phyloP scores from a whole-genome alignment of 2,888 invertebrate genomes.

The Brachyopa scutellaris region DNA sequence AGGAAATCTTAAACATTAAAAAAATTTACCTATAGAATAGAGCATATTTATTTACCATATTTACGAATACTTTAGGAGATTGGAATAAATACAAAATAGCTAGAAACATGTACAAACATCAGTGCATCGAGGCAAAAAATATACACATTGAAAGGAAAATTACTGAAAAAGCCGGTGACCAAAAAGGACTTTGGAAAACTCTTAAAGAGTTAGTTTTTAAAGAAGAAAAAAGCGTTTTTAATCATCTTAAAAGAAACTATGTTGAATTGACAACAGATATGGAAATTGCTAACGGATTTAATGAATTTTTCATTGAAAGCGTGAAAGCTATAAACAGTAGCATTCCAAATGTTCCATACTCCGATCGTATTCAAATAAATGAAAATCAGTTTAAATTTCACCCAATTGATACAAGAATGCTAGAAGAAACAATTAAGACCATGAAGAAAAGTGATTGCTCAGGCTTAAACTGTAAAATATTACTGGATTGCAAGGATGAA shows the following conservation, averaged over 20 bases:
- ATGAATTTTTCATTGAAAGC: no score
- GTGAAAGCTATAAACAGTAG: not conserved
- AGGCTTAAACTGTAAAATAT: not conserved
- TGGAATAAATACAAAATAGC: not conserved
- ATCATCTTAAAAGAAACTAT: not conserved
- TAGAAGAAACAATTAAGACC: no score
- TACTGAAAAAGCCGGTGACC: not conserved
- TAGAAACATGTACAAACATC: not conserved
- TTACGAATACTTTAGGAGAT: not conserved
- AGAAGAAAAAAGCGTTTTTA: not conserved
- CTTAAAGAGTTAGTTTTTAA: not conserved
- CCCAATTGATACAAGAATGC: no score
- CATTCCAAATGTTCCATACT: not conserved
- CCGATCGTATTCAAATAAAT: not conserved
- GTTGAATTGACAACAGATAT: not conserved
- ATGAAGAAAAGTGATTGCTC: not conserved
- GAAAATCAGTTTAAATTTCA: not conserved
- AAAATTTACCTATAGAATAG: no score
- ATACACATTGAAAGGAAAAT: not conserved
- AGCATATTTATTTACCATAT: not conserved
- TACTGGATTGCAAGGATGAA: not conserved
- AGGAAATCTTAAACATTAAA: no score
- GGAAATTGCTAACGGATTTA: no score
- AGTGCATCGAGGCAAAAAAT: not conserved
- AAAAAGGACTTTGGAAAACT: not conserved